These are phyloP conservation scores for Chrysochloris asiatica DNA, from an alignment of 2,113 vertebrate genomes.

Conservation along the genomic window DNA sequence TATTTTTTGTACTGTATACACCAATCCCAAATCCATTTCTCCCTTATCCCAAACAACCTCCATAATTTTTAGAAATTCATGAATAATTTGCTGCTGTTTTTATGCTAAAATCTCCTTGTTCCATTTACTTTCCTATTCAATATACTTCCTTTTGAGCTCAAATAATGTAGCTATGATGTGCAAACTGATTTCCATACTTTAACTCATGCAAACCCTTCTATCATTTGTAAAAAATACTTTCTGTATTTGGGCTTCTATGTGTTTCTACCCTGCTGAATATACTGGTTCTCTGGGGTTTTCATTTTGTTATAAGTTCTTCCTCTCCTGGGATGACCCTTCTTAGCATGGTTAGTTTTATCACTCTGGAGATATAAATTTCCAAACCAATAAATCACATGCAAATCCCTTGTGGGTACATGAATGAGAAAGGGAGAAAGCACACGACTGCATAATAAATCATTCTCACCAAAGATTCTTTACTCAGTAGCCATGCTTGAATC, in stretches of 20 bases:
- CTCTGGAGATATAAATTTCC: conserved; percentile 37
- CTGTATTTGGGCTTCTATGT: neutral
- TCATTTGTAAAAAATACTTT: neutral
- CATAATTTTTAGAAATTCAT: neutral
- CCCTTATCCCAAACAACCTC: neutral
- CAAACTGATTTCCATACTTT: neutral
- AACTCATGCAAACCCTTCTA: neutral
- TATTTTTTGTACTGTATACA: neutral
- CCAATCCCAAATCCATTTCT: neutral
- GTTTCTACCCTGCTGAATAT: neutral
- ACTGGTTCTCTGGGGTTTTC: neutral
- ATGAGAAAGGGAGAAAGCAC: neutral
- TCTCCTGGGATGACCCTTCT: neutral
- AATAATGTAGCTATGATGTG: neutral
- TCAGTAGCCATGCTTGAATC: neutral
- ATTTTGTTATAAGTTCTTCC: neutral
- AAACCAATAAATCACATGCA: conserved; percentile 7
- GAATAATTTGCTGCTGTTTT: neutral
- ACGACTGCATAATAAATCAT: neutral
- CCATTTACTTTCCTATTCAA: neutral
- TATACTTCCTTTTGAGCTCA: neutral
- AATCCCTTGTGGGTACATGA: neutral
- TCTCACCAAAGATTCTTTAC: neutral
- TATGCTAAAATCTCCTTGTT: neutral
- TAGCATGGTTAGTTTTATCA: conserved; percentile 16